Conservation (phyloP, 2,797 vertebrate species). For the Fringilla coelebs region DNA sequence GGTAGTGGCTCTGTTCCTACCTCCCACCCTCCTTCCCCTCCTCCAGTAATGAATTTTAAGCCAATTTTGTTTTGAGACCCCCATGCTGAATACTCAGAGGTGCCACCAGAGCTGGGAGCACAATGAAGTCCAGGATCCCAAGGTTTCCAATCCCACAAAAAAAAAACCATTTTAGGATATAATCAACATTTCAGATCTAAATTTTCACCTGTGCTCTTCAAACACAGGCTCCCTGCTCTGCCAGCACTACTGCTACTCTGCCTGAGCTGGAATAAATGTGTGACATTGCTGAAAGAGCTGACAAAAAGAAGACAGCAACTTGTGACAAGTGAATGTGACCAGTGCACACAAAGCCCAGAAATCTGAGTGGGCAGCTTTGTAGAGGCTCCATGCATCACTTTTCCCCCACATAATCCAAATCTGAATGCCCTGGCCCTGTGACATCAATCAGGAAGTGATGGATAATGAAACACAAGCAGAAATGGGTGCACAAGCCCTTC, state of each 20-base stretch:
- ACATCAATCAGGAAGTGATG: neutral
- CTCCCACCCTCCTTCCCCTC: neutral
- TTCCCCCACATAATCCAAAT: neutral
- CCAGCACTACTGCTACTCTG: neutral
- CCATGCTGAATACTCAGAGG: fast-evolving
- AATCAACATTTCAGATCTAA: neutral
- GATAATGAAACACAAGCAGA: neutral
- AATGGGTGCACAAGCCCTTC: neutral
- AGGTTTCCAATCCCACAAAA: neutral
- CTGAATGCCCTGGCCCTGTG: neutral
- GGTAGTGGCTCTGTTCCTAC: neutral
- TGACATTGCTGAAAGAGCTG: neutral
- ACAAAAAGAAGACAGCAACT: neutral
- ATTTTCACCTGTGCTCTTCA: neutral
- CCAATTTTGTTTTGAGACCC: neutral
- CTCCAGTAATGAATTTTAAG: neutral
- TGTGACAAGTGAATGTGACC: neutral
- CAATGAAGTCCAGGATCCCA: fast-evolving
- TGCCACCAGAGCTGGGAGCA: neutral
- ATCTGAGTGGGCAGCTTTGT: neutral
- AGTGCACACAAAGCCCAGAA: neutral
- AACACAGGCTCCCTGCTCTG: neutral
- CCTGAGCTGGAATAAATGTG: neutral
- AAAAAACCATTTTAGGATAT: neutral
- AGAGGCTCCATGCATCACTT: neutral